These are phyloP conservation scores for Lacerta viridis DNA, from an alignment of 2,797 vertebrate species.

Conservation along the genomic window DNA sequence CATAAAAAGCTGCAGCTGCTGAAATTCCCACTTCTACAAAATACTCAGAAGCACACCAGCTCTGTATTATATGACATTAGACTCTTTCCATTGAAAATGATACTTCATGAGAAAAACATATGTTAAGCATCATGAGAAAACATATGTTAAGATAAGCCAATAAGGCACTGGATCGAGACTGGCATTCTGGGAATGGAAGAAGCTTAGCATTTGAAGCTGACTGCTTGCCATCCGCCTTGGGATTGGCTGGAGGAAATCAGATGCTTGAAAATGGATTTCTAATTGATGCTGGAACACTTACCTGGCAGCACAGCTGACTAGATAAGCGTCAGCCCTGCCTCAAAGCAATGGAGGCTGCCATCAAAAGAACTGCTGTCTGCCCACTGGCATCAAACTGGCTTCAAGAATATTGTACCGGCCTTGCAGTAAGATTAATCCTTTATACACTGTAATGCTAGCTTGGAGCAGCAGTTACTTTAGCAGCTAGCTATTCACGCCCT, in stretches of 20 bases:
- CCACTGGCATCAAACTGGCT: not conserved
- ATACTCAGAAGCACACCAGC: not conserved
- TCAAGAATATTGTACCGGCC: not conserved
- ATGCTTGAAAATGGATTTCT: conserved; percentile 12
- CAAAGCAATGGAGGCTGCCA: not conserved
- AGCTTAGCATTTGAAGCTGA: not conserved
- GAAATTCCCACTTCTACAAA: not conserved
- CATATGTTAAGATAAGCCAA: not conserved
- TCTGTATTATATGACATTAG: not conserved
- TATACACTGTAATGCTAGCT: not conserved
- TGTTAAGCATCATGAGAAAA: not conserved
- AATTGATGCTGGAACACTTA: conserved; percentile 18
- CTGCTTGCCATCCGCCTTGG: not conserved
- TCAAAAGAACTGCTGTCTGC: not conserved
- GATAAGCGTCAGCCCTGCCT: conserved; percentile 1
- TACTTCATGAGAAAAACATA: too few relatives aligned
- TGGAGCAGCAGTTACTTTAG: not conserved
- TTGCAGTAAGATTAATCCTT: not conserved
- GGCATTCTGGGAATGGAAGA: not conserved
- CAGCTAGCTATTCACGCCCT: not conserved
- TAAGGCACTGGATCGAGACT: not conserved
- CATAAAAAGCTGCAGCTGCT: not conserved
- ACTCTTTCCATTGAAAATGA: not conserved
- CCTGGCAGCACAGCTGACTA: not conserved
- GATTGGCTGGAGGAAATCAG: conserved; percentile 10